phyloP scores from a whole-genome alignment of 2,797 vertebrate species.

The Danio aesculapii region DNA sequence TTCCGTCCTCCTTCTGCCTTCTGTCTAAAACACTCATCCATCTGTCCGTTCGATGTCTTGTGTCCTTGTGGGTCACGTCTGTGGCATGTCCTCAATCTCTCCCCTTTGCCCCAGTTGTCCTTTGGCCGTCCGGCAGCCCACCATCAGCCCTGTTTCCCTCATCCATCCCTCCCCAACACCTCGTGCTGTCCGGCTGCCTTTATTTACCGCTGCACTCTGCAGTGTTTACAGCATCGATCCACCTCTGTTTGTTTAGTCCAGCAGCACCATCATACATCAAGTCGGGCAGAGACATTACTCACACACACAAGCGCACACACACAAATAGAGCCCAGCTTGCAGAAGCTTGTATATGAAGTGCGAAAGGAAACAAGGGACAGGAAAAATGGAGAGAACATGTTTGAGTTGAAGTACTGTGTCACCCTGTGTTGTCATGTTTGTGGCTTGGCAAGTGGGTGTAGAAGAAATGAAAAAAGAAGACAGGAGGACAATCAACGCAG shows the following conservation, averaged over 20 bases:
- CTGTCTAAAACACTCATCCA: slow-evolving; percentile 21
- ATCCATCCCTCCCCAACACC: slow-evolving; percentile 21
- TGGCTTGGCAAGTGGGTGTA: slow-evolving; percentile 17
- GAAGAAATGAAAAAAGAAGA: slow-evolving; percentile 7
- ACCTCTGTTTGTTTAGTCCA: slow-evolving; percentile 77
- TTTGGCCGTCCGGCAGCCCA: slow-evolving; percentile 12
- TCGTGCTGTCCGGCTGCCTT: slow-evolving; percentile 75
- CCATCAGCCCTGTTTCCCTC: slow-evolving; percentile 3
- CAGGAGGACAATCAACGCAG: slow-evolving; percentile 46
- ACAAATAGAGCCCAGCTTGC: background rate
- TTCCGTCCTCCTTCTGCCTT: slow-evolving; percentile 23
- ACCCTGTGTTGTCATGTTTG: slow-evolving; percentile 19
- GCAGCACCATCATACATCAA: slow-evolving; percentile 75
- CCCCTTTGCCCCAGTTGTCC: slow-evolving; percentile 7
- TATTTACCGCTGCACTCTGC: slow-evolving; percentile 80
- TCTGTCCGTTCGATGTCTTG: slow-evolving; percentile 14
- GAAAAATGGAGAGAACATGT: slow-evolving; percentile 1
- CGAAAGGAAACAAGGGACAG: slow-evolving; percentile 21
- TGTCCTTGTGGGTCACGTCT: slow-evolving; percentile 16
- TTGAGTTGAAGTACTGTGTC: slow-evolving; percentile 23
- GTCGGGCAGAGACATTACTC: slow-evolving; percentile 39
- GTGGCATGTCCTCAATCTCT: slow-evolving; percentile 19
- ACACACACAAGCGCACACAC: slow-evolving; percentile 30
- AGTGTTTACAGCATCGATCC: slow-evolving; percentile 85
- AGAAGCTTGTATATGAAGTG: slow-evolving; percentile 26